Conservation (phyloP, 2,113 vertebrate genomes). For the Salvelinus alpinus region DNA sequence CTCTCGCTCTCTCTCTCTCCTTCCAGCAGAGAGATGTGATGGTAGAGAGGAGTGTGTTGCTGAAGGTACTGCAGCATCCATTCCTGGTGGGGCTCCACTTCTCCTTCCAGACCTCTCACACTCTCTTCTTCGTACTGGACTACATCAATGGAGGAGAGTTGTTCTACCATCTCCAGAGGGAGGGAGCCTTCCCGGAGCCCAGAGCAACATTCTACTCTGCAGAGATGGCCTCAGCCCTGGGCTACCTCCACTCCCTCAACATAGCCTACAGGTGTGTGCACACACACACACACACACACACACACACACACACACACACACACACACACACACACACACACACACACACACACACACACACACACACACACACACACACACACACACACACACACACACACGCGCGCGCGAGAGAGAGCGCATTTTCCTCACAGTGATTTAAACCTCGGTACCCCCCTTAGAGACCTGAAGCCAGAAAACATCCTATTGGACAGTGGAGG, state of each 20-base stretch:
- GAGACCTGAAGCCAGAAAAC: conserved; percentile 80
- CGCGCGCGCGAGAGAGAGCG: too few species aligned
- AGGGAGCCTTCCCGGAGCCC: conserved; percentile 70
- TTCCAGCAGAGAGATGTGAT: conserved; percentile 75
- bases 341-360: background rate
- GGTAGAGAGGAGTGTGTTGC: conserved; percentile 76
- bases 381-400: background rate
- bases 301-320: conserved; percentile 1
- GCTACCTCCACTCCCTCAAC: conserved; percentile 76
- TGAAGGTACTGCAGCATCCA: conserved; percentile 75
- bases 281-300: background rate
- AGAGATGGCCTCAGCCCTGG: conserved; percentile 74
- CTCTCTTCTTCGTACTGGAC: conserved; percentile 78
- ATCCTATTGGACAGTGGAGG: conserved; percentile 73
- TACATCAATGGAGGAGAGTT: conserved; percentile 79
- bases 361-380: too few species aligned
- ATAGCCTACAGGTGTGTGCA: conserved; percentile 76
- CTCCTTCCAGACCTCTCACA: conserved; percentile 77
- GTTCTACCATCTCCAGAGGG: conserved; percentile 79
- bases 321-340: background rate
- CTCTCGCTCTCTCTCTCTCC: background rate
- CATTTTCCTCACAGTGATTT: too few species aligned
- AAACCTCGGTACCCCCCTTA: conserved; percentile 29
- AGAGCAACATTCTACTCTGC: conserved; percentile 77
- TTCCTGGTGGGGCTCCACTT: conserved; percentile 81